These are phyloP conservation scores for Drosophila serrata DNA, from an alignment of 1,140 invertebrate genomes.

Conservation along the genomic window DNA sequence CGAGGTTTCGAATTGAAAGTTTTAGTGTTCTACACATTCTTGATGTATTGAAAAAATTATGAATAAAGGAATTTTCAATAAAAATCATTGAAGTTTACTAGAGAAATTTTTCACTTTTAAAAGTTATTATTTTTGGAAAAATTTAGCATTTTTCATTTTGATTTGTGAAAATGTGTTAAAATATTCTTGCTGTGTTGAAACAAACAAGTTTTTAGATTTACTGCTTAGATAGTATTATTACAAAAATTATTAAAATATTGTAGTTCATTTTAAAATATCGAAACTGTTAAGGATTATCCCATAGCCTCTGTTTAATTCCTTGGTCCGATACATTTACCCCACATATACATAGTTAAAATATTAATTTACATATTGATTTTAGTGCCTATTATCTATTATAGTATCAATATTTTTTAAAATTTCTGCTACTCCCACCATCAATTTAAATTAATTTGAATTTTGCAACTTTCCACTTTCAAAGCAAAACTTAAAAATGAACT, in stretches of 20 bases:
- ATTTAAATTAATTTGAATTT: neutral
- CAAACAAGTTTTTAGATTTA: no score
- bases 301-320: neutral
- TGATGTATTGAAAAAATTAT: constrained; percentile 59
- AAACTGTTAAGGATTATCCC: neutral
- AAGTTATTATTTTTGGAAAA: neutral
- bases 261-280: no score
- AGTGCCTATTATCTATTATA: no score
- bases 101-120: neutral
- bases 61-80: constrained; percentile 68
- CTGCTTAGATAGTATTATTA: neutral
- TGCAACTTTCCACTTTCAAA: no score
- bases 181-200: constrained; percentile 12
- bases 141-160: neutral
- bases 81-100: constrained; percentile 1
- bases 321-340: neutral
- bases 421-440: neutral
- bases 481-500: no score
- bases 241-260: neutral
- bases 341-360: neutral
- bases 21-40: constrained; percentile 34
- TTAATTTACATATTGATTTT: neutral
- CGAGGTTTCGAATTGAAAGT: constrained; percentile 30
- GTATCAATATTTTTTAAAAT: no score
- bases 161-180: neutral